Evolutionary conservation across 1,140 invertebrate species (phyloP).

Genomic region (Heliconius eleuchia): DNA sequence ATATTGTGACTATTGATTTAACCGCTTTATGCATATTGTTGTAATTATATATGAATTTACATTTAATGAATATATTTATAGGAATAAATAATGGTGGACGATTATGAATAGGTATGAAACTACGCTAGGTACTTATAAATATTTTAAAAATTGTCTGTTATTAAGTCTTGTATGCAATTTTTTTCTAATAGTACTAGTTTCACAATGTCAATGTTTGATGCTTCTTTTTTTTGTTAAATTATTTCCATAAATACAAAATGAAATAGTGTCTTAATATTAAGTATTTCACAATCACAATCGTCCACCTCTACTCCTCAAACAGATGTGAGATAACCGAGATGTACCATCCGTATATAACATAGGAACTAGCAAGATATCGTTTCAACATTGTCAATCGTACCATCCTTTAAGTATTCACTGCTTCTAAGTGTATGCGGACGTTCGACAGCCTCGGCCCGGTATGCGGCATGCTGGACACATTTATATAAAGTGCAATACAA

Average conservation of each 20-base stretch:
- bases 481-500: neutral
- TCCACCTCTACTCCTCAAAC: neutral
- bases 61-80: slow-evolving; percentile 6
- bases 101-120: neutral
- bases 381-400: slow-evolving; percentile 37
- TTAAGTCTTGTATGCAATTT: neutral
- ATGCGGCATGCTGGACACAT: neutral
- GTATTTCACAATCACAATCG: neutral
- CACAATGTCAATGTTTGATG: neutral
- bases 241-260: neutral
- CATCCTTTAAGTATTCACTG: slow-evolving; percentile 50
- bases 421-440: slow-evolving; percentile 38
- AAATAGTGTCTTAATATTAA: neutral
- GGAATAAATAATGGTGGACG: slow-evolving; percentile 5
- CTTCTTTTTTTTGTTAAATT: neutral
- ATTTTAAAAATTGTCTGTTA: neutral
- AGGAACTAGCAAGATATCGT: slow-evolving; percentile 58
- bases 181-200: neutral
- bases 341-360: slow-evolving; percentile 42
- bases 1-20: slow-evolving; percentile 9
- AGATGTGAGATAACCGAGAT: slow-evolving; percentile 25
- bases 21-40: neutral
- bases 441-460: neutral
- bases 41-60: slow-evolving; percentile 1
- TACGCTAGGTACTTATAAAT: slow-evolving; percentile 6